phyloP scores from a whole-genome alignment of 2,888 invertebrate species.

The Lasioglossum villosulum region DNA sequence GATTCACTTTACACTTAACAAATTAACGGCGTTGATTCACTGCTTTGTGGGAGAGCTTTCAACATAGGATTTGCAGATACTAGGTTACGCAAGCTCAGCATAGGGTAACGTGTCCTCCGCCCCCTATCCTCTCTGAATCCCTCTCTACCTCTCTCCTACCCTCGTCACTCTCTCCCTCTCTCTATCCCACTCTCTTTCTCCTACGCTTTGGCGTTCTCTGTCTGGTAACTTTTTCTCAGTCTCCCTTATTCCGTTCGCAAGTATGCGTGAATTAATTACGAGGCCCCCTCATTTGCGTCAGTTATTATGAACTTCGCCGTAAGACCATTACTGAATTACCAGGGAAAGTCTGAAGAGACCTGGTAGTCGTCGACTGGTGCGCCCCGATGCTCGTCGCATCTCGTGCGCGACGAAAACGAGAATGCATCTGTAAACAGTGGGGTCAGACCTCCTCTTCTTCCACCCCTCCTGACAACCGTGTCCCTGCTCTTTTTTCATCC shows the following conservation, averaged over 20 bases:
- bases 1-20: constrained; percentile 64
- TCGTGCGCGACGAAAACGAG: constrained; percentile 44
- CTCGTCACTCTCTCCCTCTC: background rate
- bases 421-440: constrained; percentile 58
- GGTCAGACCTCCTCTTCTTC: background rate
- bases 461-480: too few relatives aligned
- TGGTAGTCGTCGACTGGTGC: constrained; percentile 19
- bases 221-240: background rate
- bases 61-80: constrained; percentile 50
- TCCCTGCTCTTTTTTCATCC: background rate
- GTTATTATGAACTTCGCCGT: constrained; percentile 69
- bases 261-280: constrained; percentile 69
- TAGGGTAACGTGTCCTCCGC: constrained; percentile 18
- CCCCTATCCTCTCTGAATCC: background rate
- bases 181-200: background rate
- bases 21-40: constrained; percentile 67
- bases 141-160: background rate
- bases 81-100: constrained; percentile 59
- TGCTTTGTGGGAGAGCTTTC: constrained; percentile 53
- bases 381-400: constrained; percentile 35
- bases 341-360: constrained; percentile 40
- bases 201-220: background rate
- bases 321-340: constrained; percentile 70
- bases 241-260: constrained; percentile 51
- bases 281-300: constrained; percentile 68